Conservation (phyloP, 2,888 invertebrate genomes). For the Mechanitis messenoides region DNA sequence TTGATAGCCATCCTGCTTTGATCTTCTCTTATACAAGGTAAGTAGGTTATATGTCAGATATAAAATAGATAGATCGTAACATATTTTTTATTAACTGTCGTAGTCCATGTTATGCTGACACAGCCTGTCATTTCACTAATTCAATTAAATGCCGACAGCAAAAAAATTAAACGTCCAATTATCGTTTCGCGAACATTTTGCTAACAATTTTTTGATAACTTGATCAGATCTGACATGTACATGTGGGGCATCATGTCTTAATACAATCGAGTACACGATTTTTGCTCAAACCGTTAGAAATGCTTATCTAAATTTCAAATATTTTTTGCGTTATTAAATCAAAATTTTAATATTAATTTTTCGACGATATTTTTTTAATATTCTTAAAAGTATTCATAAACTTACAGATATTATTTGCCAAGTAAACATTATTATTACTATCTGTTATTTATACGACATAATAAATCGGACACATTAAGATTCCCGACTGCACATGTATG, state of each 20-base stretch:
- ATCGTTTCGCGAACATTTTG: constrained; percentile 28
- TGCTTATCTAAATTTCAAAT: not conserved
- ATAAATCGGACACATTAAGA: constrained; percentile 7
- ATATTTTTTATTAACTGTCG: constrained; percentile 53
- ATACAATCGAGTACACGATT: constrained; percentile 20
- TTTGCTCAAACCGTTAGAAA: constrained; percentile 19
- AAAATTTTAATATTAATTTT: not conserved
- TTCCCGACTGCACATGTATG: constrained; percentile 46
- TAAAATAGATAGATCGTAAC: constrained; percentile 37
- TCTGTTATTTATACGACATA: constrained; percentile 3
- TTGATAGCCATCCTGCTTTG: constrained; percentile 62
- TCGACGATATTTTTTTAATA: too few relatives aligned
- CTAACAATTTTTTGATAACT: constrained; percentile 23
- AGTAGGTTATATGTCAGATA: constrained; percentile 53
- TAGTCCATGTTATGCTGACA: constrained; percentile 40
- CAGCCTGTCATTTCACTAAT: constrained; percentile 57
- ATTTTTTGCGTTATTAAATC: not conserved
- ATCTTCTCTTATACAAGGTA: constrained; percentile 46
- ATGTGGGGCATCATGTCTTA: constrained; percentile 21
- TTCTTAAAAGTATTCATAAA: too few relatives aligned
- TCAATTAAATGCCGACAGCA: constrained; percentile 51
- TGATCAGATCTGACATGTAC: constrained; percentile 24
- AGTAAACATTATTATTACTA: too few relatives aligned
- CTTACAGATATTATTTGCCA: too few relatives aligned
- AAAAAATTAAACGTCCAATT: constrained; percentile 34